Conservation (phyloP, 2,888 invertebrate genomes). For the Chalcosyrphus nemorum region DNA sequence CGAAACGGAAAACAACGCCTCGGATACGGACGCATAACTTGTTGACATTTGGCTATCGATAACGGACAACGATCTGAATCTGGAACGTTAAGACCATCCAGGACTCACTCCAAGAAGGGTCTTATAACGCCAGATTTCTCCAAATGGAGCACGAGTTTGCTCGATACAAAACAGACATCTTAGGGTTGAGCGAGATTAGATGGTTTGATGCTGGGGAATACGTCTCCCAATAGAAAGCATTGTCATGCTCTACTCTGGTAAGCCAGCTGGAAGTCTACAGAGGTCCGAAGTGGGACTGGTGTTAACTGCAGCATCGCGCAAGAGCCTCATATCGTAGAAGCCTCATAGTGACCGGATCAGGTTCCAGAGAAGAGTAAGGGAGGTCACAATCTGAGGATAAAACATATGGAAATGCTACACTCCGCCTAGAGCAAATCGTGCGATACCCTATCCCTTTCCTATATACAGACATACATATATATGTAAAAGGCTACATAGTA, state of each 20-base stretch:
- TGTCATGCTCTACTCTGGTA: not conserved
- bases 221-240: not conserved
- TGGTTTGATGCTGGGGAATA: not conserved
- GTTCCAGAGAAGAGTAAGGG: too few relatives aligned
- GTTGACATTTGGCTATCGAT: not conserved
- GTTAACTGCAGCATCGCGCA: too few relatives aligned
- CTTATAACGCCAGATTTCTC: not conserved
- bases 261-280: not conserved
- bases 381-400: too few relatives aligned
- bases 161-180: not conserved
- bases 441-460: too few relatives aligned
- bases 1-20: too few relatives aligned
- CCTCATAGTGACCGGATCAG: too few relatives aligned
- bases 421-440: too few relatives aligned
- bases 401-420: too few relatives aligned
- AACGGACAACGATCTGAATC: slow-evolving; percentile 1
- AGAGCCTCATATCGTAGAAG: too few relatives aligned
- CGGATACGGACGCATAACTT: not conserved
- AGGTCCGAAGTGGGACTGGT: not conserved
- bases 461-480: too few relatives aligned
- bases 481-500: too few relatives aligned
- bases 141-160: not conserved
- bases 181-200: not conserved
- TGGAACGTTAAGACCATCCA: slow-evolving; percentile 3
- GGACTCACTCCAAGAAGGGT: not conserved